phyloP scores from a whole-genome alignment of 2,797 vertebrate species.

The Periophthalmus magnuspinnatus region DNA sequence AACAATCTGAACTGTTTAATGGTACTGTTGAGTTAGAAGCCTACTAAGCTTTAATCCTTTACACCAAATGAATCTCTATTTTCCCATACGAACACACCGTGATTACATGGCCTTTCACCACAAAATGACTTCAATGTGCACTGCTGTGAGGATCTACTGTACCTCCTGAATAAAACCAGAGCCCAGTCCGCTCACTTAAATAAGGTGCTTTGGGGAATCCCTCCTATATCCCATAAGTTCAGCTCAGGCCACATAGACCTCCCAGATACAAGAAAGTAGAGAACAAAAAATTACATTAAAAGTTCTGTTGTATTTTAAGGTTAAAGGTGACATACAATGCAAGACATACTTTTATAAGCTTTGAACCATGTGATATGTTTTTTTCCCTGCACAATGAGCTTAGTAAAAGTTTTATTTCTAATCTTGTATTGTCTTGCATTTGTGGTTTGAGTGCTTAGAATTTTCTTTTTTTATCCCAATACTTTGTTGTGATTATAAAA shows the following conservation, averaged over 20 bases:
- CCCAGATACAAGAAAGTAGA: conserved; percentile 57
- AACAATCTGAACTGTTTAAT: not conserved
- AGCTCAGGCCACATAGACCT: conserved; percentile 44
- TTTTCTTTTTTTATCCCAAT: too few relatives aligned
- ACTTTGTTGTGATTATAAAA: too few relatives aligned
- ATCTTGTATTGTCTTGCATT: too few relatives aligned
- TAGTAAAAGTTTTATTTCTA: too few relatives aligned
- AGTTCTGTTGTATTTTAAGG: not conserved
- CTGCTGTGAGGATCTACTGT: conserved; percentile 32
- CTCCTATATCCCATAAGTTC: conserved; percentile 45
- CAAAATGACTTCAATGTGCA: conserved; percentile 41
- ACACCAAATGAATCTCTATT: conserved; percentile 23
- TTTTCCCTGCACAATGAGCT: too few relatives aligned
- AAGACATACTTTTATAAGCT: too few relatives aligned
- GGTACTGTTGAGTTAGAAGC: not conserved
- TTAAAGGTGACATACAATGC: too few relatives aligned
- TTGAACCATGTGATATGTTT: too few relatives aligned
- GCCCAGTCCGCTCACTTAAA: conserved; percentile 42
- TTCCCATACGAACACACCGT: conserved; percentile 12
- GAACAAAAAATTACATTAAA: not conserved
- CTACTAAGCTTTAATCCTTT: not conserved
- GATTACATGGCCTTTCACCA: conserved; percentile 39
- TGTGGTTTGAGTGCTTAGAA: too few relatives aligned
- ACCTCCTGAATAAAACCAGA: conserved; percentile 50
- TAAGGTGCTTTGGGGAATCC: conserved; percentile 56